These are phyloP conservation scores for Ophioninae sp. DNA, from an alignment of 2,888 invertebrate species.

Conservation along the genomic window DNA sequence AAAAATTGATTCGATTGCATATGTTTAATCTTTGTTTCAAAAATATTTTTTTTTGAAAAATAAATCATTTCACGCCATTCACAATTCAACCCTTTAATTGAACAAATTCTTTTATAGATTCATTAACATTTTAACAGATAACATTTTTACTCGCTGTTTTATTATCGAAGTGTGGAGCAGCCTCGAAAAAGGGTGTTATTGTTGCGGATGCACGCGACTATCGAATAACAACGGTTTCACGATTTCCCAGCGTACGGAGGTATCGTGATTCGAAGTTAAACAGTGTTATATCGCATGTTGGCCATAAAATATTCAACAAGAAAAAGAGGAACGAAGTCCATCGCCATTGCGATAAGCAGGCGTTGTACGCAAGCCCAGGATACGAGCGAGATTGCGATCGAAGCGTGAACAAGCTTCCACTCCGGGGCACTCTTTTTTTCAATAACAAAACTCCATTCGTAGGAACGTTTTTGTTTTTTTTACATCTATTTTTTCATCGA, in stretches of 20 bases:
- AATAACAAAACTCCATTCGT: constrained; percentile 1
- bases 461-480: constrained; percentile 5
- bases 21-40: no score
- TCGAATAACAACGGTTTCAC: constrained; percentile 23
- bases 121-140: background rate
- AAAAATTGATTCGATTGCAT: no score
- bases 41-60: no score
- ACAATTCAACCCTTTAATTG: background rate
- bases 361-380: background rate
- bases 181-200: constrained; percentile 9
- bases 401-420: constrained; percentile 33
- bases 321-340: constrained; percentile 8
- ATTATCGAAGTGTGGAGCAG: background rate
- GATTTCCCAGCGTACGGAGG: constrained; percentile 42
- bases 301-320: constrained; percentile 54
- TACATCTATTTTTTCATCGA: constrained; percentile 13
- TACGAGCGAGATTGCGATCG: constrained; percentile 30
- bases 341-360: constrained; percentile 41
- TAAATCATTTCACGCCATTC: no score
- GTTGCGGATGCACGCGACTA: constrained; percentile 6
- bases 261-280: constrained; percentile 6
- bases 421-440: constrained; percentile 9
- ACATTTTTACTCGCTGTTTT: background rate
- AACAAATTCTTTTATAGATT: background rate
- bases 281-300: constrained; percentile 16